These are phyloP conservation scores for Triplophysa siluroides DNA, from an alignment of 2,113 vertebrate species.

Conservation along the genomic window DNA sequence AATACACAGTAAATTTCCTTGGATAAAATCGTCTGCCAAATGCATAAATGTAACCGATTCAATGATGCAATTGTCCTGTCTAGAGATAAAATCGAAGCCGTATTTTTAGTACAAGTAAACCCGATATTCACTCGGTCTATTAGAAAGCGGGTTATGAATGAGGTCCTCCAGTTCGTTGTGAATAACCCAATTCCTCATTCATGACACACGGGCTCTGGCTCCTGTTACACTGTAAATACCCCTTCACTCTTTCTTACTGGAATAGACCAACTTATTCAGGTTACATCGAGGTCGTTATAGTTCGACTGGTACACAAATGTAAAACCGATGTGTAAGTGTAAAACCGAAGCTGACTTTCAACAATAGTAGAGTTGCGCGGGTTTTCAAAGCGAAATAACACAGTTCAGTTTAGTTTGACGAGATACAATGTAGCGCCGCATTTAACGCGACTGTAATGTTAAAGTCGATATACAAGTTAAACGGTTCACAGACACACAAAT, in stretches of 20 bases:
- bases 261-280: conserved; percentile 12
- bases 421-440: neutral
- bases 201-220: conserved; percentile 47
- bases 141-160: conserved; percentile 69
- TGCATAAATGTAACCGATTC: neutral
- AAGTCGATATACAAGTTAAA: neutral
- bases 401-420: neutral
- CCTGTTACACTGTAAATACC: conserved; percentile 47
- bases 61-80: neutral
- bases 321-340: neutral
- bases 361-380: neutral
- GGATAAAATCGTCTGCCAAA: too few relatives aligned
- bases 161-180: conserved; percentile 65
- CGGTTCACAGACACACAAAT: neutral
- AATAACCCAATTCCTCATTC: conserved; percentile 56
- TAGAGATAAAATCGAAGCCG: conserved; percentile 29
- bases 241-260: conserved; percentile 26
- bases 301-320: neutral
- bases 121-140: conserved; percentile 66
- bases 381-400: neutral
- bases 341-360: neutral
- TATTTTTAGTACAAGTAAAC: conserved; percentile 48
- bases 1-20: too few relatives aligned
- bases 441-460: neutral
- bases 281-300: conserved; percentile 8